phyloP scores from a whole-genome alignment of 2,113 vertebrate genomes.

The Opisthocomus hoazin region DNA sequence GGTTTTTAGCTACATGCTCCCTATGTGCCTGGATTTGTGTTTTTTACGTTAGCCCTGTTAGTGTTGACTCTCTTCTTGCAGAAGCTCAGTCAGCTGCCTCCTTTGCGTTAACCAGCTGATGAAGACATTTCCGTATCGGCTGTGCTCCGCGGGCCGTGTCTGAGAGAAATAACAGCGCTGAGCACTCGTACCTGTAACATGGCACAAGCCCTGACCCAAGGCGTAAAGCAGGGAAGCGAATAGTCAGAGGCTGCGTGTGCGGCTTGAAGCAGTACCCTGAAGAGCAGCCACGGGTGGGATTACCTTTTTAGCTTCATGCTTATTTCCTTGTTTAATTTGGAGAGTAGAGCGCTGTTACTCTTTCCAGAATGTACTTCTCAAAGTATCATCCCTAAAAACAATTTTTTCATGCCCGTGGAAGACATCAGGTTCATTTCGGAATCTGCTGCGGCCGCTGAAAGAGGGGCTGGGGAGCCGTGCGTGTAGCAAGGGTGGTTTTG shows the following conservation, averaged over 20 bases:
- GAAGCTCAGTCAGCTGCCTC: background rate
- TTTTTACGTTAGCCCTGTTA: background rate
- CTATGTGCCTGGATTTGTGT: background rate
- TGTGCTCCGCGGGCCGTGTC: background rate
- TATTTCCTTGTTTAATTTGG: background rate
- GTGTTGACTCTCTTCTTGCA: background rate
- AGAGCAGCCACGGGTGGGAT: background rate
- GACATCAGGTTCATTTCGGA: background rate
- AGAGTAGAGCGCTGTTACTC: background rate
- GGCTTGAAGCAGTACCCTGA: background rate
- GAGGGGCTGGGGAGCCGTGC: background rate
- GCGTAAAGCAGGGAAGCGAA: background rate
- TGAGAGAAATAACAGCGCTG: background rate
- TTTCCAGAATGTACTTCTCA: background rate
- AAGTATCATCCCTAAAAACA: background rate
- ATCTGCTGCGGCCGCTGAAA: background rate
- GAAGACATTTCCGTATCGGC: background rate
- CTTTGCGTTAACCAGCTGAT: background rate
- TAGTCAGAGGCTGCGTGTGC: background rate
- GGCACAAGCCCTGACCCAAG: background rate
- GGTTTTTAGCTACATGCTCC: background rate
- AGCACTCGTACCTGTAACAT: background rate
- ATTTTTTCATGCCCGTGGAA: fast-evolving
- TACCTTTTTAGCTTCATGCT: background rate
- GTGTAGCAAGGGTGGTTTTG: background rate